These are phyloP conservation scores for Mola mola DNA, from an alignment of 2,113 vertebrate genomes.

Conservation along the genomic window DNA sequence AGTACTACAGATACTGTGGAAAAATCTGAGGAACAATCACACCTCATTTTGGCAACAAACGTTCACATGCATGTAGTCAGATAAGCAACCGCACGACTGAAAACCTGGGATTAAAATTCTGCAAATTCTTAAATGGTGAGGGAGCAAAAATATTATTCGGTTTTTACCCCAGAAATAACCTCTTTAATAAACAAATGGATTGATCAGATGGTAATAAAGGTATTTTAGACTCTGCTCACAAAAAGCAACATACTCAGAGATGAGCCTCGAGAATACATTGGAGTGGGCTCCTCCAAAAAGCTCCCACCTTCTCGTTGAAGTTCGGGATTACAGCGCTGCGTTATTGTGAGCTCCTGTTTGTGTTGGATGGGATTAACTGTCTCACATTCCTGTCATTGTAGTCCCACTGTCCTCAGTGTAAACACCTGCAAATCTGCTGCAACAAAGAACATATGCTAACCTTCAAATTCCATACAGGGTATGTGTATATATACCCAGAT, in stretches of 20 bases:
- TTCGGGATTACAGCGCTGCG: no score
- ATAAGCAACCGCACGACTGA: not conserved
- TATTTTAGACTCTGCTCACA: no score
- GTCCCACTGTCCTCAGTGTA: conserved; percentile 2
- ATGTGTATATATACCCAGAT: no score
- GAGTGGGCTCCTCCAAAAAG: no score
- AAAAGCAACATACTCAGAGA: no score
- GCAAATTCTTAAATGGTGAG: not conserved
- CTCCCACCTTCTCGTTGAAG: no score
- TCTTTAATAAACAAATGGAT: no score
- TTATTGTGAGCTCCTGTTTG: conserved; percentile 32
- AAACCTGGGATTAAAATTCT: conserved; percentile 15
- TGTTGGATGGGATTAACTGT: conserved; percentile 32
- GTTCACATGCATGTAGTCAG: not conserved
- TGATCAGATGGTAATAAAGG: no score
- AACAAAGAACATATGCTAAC: conserved; percentile 27
- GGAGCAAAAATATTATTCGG: no score
- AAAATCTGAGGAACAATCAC: conserved; percentile 6
- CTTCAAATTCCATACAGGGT: not conserved
- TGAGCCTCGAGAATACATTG: no score
- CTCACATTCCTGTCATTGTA: conserved; percentile 34
- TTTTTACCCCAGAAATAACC: no score
- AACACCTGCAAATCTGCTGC: conserved; percentile 3
- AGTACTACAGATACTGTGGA: conserved; percentile 14
- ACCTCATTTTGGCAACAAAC: conserved; percentile 46